Conservation (phyloP, 2,888 invertebrate species). For the Ashinkailepas kermadecensis region DNA sequence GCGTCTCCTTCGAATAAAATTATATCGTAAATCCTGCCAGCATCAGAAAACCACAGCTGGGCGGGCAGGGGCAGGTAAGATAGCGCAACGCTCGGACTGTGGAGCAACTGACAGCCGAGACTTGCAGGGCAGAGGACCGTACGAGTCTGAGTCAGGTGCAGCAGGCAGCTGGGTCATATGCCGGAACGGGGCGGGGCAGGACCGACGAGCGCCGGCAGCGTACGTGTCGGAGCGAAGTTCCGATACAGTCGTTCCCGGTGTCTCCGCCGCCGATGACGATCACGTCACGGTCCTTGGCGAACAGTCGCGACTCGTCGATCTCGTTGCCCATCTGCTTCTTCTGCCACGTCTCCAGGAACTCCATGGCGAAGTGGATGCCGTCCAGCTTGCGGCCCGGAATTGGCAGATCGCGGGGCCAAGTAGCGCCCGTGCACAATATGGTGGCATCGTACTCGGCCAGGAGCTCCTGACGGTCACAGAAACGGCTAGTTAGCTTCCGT, state of each 20-base stretch:
- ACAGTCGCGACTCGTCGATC: conserved; percentile 38
- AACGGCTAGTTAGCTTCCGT: too few relatives aligned
- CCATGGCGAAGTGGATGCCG: conserved; percentile 97
- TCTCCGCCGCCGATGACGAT: conserved; percentile 82
- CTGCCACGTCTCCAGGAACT: conserved; percentile 93
- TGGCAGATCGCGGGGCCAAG: conserved; percentile 84
- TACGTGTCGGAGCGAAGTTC: conserved; percentile 78
- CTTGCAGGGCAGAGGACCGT: too few relatives aligned
- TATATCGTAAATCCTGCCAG: too few relatives aligned
- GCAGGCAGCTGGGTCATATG: too few relatives aligned
- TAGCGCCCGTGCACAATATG: conserved; percentile 84
- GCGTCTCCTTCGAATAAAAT: too few relatives aligned
- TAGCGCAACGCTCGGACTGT: too few relatives aligned
- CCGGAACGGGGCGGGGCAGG: too few relatives aligned
- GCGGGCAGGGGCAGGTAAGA: too few relatives aligned
- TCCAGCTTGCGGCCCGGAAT: conserved; percentile 69
- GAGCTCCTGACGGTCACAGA: conserved; percentile 38
- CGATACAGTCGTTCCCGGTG: conserved; percentile 96
- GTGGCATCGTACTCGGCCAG: conserved; percentile 69
- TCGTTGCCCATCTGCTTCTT: conserved; percentile 74
- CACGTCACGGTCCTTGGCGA: conserved; percentile 87
- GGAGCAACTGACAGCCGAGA: too few relatives aligned
- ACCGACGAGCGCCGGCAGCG: not conserved
- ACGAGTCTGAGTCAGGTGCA: too few relatives aligned
- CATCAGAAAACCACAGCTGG: too few relatives aligned